These are phyloP conservation scores for Leptosomus discolor DNA, from an alignment of 2,113 vertebrate genomes.

Conservation along the genomic window DNA sequence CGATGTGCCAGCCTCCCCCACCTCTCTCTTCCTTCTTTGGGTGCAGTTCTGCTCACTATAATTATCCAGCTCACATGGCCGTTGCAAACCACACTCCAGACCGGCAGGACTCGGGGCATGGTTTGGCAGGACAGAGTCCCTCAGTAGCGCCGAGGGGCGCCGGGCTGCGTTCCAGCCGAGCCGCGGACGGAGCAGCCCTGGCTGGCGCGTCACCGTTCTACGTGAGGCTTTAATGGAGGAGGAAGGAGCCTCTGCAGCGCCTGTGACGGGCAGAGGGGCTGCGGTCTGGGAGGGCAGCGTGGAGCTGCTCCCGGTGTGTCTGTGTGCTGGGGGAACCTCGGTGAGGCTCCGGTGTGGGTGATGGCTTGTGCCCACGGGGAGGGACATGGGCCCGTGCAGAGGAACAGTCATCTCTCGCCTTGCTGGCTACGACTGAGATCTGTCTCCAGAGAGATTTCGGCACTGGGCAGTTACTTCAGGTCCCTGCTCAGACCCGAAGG, in stretches of 20 bases:
- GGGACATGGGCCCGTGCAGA: background rate
- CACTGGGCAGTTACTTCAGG: background rate
- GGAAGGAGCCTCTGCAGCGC: background rate
- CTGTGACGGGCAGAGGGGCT: background rate
- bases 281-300: background rate
- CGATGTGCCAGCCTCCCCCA: background rate
- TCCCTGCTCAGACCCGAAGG: background rate
- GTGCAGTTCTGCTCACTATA: background rate
- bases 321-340: fast-evolving
- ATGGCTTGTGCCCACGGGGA: fast-evolving
- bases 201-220: background rate
- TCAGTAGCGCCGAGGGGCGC: background rate
- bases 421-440: fast-evolving
- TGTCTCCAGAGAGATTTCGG: background rate
- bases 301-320: background rate
- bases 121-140: background rate
- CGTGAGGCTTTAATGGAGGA: background rate
- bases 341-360: fast-evolving
- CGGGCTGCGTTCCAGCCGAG: background rate
- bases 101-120: background rate
- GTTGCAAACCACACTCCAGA: background rate
- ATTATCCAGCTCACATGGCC: background rate
- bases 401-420: background rate
- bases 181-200: fast-evolving
- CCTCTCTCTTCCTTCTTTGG: background rate